Evolutionary conservation across 2,888 invertebrate genomes (phyloP), one percentile per base, ranked within the genome.

Genomic region (Eupithecia tripunctaria): DNA sequence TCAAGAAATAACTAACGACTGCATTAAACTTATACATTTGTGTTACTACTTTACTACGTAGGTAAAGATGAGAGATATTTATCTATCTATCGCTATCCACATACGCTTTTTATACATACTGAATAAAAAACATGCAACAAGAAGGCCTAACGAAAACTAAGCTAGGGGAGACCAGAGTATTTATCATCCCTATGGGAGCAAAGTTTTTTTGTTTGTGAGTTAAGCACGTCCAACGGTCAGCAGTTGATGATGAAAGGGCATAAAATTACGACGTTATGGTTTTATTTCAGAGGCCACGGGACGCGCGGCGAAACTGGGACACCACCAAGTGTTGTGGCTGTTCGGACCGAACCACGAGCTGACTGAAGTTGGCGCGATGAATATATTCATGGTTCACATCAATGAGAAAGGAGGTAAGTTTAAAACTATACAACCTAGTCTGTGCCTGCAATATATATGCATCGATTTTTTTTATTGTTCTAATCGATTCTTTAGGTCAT

Each of bases 351-450:
- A 99, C 84, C 97, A 99, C 86, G 96, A 98, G 88, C 88, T 99
- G 36, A 99, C 99, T 0, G 99, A 99, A 95, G 99, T 98, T 64
- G 99, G 99, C 69, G 98, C 99, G 18, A 99, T 99, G 99, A 99
- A 99, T 88, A 96, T 99, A 70, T 99, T 99, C 89, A 95, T 98
- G 88, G 96, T 97, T 84, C 97, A 96, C 91, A 95, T 97, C 78
- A 98, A 99, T 86, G 97, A 98, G 70, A 94, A 97, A 86, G 99
- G 99, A 96, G 98, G 98, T 98, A 91, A 56, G 36, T 36, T 0
- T 14, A 5, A 14, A 12, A 36, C 18, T 36, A n/a, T 38, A 63
- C 15, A 21, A 14, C 12, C 36, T n/a, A 62, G 15, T 18, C 29
- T 29, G 15, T 15, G 29, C 21, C 4, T 1, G 21, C 6, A 10